Percentiles rank a stretch among this genome's conserved stretches.
Evolutionary conservation across 2,797 vertebrate species (phyloP).

Genomic region (Ptychobarbus kaznakovi): DNA sequence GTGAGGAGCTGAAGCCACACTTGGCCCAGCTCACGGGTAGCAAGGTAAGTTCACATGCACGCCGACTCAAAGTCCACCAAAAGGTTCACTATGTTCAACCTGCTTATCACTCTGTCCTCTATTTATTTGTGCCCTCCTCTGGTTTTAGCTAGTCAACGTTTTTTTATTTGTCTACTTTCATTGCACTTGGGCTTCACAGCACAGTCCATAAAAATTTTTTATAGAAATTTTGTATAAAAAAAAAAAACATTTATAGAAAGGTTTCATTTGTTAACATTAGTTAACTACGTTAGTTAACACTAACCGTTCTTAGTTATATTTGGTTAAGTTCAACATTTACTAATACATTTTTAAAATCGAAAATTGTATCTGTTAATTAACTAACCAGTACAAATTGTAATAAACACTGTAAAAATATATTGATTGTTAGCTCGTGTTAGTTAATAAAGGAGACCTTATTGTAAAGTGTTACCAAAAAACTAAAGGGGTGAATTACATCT

Average conservation of each 20-base stretch:
- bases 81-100: neutral
- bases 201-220: constrained; percentile 49
- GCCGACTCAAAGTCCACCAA: constrained; percentile 54
- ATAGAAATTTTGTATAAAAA: too few species aligned
- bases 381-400: neutral
- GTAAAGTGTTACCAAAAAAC: neutral
- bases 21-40: constrained; percentile 96
- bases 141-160: constrained; percentile 47
- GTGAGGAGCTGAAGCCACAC: constrained; percentile 96
- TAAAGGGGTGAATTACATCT: neutral
- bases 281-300: neutral
- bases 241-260: too few species aligned
- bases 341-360: neutral
- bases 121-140: constrained; percentile 51
- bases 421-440: neutral
- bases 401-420: neutral
- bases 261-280: too few species aligned
- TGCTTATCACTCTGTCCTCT: constrained; percentile 55
- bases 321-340: neutral
- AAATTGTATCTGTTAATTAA: neutral
- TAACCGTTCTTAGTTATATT: neutral
- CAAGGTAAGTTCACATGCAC: constrained; percentile 82
- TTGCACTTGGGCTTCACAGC: constrained; percentile 42
- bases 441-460: neutral
- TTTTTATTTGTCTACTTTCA: constrained; percentile 53